Percentiles rank a stretch among this genome's conserved stretches.
phyloP scores from a whole-genome alignment of 2,888 invertebrate genomes.

The Enoplolaimus lenunculus region DNA sequence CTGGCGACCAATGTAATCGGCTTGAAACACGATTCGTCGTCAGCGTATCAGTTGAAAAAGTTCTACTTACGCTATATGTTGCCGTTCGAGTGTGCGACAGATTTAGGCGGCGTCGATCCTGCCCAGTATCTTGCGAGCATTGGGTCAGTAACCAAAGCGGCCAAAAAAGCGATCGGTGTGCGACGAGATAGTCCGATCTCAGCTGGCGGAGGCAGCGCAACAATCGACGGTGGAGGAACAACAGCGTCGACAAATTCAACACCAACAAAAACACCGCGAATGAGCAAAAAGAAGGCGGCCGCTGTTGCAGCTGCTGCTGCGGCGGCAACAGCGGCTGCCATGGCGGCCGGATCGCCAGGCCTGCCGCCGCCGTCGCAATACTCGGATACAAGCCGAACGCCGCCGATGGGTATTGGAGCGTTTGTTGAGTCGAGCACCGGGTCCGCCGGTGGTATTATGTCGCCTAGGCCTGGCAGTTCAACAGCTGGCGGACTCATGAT shows the following conservation, averaged over 20 bases:
- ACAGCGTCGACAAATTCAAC: neutral
- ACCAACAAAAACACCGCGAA: too few relatives aligned
- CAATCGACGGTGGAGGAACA: neutral
- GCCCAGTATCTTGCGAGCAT: conserved; percentile 41
- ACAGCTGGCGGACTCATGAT: too few relatives aligned
- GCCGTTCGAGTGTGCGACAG: conserved; percentile 89
- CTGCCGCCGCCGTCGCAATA: too few relatives aligned
- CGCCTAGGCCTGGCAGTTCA: neutral
- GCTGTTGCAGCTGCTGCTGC: neutral
- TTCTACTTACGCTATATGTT: conserved; percentile 94
- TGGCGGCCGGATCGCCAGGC: too few relatives aligned
- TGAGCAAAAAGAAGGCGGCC: too few relatives aligned
- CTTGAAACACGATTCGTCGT: conserved; percentile 76
- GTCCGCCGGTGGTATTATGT: too few relatives aligned
- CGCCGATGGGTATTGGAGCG: too few relatives aligned
- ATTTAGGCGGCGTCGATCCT: conserved; percentile 85
- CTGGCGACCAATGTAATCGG: conserved; percentile 54
- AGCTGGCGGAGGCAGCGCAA: neutral
- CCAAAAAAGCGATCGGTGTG: neutral
- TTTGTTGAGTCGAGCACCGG: too few relatives aligned
- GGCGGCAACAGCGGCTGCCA: too few relatives aligned
- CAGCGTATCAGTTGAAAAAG: conserved; percentile 90
- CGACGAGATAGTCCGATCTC: neutral
- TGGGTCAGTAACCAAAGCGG: neutral
- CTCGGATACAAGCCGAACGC: too few relatives aligned